Evolutionary conservation across 2,888 invertebrate species (phyloP), one percentile per base, ranked within the genome.

Genomic region (Lepidocyrtinus sp.): DNA sequence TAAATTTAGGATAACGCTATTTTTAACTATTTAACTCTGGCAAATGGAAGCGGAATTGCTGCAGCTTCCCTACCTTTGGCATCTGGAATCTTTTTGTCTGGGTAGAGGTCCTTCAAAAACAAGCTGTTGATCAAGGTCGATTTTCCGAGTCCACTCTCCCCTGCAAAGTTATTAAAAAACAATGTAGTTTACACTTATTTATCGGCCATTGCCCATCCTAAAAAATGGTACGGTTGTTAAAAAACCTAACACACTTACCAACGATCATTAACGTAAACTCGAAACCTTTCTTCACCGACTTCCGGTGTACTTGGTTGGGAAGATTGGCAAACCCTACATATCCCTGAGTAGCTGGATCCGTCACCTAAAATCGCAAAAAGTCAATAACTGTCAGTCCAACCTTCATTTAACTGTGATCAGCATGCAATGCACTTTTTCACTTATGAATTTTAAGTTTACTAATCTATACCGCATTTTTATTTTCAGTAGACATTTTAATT

Each of bases 241-340:
- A 12, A 27, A 19, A 67, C 7, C 19, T 9, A 17, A n/a, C n/a
- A 19, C 3, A 88, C 89, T 87, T 87, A 90, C 90, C 96, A 7
- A 96, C 97, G 74, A 98, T 97, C 98, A 98, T 98, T 12, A 98
- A 90, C 0, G 98, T 98, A 89, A 98, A 98, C 90, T 98, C 98
- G 88, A 98, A 98, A 22, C 98, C 98, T 88, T 97, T 98, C 89
- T 98, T 98, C 72, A 98, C 98, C 0, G 97, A 97, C 89, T 98
- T 98, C 83, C 98, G 91, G 89, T 98, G 97, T 25, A 98, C 97
- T 90, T 98, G 98, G 89, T 98, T 97, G 0, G 98, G 98, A 50
- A 98, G 90, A 90, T 98, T 98, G 69, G 97, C 98, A 89, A 96
- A 96, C 1, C 96, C 96, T 46, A 96, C 91, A 90, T 97, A 98